Conservation (phyloP, 2,113 vertebrate genomes). For the Sporophila hypoxantha region DNA sequence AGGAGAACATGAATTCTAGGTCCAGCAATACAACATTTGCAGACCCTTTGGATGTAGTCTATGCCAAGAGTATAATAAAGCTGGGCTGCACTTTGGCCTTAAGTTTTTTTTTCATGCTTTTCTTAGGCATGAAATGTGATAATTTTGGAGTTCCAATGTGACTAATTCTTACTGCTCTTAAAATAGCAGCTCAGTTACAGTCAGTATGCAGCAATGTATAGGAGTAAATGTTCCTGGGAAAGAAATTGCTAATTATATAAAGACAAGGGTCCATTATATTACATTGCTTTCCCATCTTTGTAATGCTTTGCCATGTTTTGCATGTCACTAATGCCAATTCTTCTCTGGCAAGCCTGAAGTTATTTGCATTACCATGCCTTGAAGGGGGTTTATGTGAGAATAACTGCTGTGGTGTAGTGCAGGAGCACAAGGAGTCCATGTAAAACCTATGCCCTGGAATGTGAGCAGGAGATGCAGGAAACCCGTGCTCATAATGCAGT, state of each 20-base stretch:
- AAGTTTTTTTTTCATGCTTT: neutral
- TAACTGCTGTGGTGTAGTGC: neutral
- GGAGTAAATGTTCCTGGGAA: neutral
- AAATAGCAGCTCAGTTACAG: neutral
- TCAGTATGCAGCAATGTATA: neutral
- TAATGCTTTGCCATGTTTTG: neutral
- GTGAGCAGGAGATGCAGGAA: neutral
- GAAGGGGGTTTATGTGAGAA: neutral
- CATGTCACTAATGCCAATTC: neutral
- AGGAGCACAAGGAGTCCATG: neutral
- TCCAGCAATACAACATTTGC: neutral
- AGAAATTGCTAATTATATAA: neutral
- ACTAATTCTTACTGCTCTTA: slow-evolving; percentile 7
- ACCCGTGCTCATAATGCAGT: neutral
- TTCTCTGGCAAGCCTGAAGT: neutral
- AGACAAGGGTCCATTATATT: neutral
- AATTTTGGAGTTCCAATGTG: neutral
- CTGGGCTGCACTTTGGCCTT: neutral
- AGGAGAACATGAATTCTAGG: neutral
- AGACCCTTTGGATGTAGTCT: neutral
- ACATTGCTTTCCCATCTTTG: neutral
- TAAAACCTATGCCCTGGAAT: neutral
- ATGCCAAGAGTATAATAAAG: neutral
- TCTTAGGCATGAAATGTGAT: neutral
- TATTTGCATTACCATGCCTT: neutral